Conservation (phyloP, 2,113 vertebrate genomes). For the Cavia porcellus region DNA sequence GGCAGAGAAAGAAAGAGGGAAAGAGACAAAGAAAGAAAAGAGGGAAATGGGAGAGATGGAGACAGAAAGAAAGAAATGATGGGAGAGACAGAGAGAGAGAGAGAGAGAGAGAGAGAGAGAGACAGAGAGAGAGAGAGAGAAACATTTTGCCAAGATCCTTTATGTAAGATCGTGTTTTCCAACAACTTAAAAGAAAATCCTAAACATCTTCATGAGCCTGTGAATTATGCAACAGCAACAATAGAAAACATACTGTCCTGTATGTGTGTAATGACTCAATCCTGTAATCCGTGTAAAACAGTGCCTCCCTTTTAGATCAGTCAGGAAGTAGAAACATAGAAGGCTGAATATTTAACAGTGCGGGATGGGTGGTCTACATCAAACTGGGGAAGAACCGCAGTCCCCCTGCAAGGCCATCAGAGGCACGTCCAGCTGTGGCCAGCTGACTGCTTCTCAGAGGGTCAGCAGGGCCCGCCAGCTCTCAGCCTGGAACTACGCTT, state of each 20-base stretch:
- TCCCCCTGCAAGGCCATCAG: rapidly evolving
- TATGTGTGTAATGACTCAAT: background rate
- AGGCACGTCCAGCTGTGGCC: too few species aligned
- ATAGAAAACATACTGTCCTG: background rate
- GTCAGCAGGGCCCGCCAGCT: rapidly evolving
- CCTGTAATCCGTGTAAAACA: background rate
- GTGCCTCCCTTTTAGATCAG: background rate
- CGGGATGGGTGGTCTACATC: rapidly evolving
- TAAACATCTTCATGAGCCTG: background rate
- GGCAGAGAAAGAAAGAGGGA: too few species aligned
- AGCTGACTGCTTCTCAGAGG: rapidly evolving
- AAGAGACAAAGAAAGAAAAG: background rate
- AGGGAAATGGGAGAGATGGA: background rate
- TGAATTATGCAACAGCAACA: background rate
- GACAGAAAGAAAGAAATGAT: background rate
- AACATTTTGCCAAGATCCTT: background rate
- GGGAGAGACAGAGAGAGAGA: background rate
- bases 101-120: too few species aligned
- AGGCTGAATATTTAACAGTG: too few species aligned
- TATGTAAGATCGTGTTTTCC: background rate
- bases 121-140: too few species aligned
- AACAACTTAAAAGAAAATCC: background rate
- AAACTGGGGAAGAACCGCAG: too few species aligned
- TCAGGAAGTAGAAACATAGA: background rate
- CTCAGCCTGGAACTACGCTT: background rate